Evolutionary conservation across 2,113 vertebrate species (phyloP), one percentile per base, ranked within the genome.

Genomic region (Acrocephalus arundinaceus): DNA sequence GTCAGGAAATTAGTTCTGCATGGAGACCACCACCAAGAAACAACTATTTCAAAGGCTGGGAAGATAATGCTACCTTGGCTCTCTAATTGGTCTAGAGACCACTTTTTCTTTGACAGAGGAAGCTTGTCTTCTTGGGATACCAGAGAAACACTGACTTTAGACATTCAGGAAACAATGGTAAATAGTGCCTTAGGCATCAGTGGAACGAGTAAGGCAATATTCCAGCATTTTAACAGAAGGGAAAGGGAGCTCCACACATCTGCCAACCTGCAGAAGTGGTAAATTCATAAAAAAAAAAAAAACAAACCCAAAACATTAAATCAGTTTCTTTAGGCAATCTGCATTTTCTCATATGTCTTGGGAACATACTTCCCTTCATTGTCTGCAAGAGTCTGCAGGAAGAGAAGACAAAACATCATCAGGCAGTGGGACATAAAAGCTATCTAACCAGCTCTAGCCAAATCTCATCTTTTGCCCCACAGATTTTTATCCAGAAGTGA

Each of bases 1-100:
- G 92, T 97, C 84, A 96, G 94, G 59, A 96, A 97, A 97, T 95
- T 86, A 97, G 97, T 96, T 97, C 90, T 72, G 43, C 84, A 20
- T 93, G 31, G 48, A 95, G 95, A 90, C 31, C 49, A 91, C 81
- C 86, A 92, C 94, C 85, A 97, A 94, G 87, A 94, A 94, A 87
- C 41, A 97, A 43, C 33, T 17, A 81, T 94, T 97, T 96, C 94
- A 93, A 94, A 94, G 59, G 85, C 87, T 95, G 35, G 43, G 30
- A 75, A 72, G 28, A 68, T 30, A 93, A 55, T 48, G 33, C 21
- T 41, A 74, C 66, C 11, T 93, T 85, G 89, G 43, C 58, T 49
- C 25, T 89, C 52, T 79, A 39, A 77, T 51, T 87, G 49, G 45
- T 87, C 51, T 66, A 81, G 19, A 95, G 48, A 41, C 7, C 13